Evolutionary conservation across 2,888 invertebrate genomes (phyloP), one percentile per base, ranked within the genome.

Genomic region (Pollenia griseotomentosa): DNA sequence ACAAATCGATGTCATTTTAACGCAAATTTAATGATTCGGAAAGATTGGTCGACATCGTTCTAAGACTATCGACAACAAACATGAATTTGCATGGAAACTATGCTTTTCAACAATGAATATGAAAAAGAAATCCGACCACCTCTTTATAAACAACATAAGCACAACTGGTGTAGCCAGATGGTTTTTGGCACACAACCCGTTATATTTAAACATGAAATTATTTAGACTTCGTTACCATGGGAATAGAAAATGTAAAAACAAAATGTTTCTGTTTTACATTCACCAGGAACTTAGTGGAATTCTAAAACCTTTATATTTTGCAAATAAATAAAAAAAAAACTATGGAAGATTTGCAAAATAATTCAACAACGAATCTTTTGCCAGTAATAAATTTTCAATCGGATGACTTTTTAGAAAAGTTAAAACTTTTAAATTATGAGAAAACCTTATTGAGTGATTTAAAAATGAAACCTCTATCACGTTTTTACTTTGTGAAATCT

Each of bases 371-470:
- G 78, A 68, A 85, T 53, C 88, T 88, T 51, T 90, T 91, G 79
- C 89, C 89, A 0, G 75, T 90, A 48, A 84, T 87, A 2, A 89
- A 88, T 68, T 93, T 92, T 88, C 92, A 93, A 88, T 91, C 92
- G 0, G 97, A 97, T 92, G 96, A 96, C 92, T 92, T 99, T 70
- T 95, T 98, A 91, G 99, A 99, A 90, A 99, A 99, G 93, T 94
- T 99, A 33, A 97, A 99, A 91, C 94, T 99, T 70, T 94, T 99
- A 4, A 96, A 97, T 93, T 98, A 99, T 91, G 99, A 99, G 90
- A 95, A 95, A 65, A 97, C 98, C 90, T 96, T 99, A 91, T 95
- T 98, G 48, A 95, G 95, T 68, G 96, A 92, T 57, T 95, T 97
- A 83, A 98, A 97, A 94, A 96, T 98, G 95, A 98, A 98, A 93